A percentile compares a stretch with the other conserved stretches of the same genome.
Conservation (phyloP, 2,888 invertebrate genomes). For the Mesopsocus fuscifrons region DNA sequence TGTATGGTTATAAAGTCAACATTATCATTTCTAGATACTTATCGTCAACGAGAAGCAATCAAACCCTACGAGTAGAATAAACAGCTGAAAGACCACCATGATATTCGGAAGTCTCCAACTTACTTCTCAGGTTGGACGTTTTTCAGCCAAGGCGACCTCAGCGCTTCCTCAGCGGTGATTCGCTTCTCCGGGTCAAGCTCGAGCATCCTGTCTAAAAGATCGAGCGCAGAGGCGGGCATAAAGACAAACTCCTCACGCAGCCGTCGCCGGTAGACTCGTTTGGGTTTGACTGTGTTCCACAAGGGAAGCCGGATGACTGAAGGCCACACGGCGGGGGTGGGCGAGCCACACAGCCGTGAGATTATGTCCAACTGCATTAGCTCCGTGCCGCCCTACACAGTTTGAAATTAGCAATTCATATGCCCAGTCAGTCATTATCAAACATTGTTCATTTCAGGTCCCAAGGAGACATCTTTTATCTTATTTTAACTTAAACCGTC, state of each 20-base stretch:
- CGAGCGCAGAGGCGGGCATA: constrained; percentile 74
- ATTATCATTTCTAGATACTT: too few species aligned
- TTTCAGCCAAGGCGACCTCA: constrained; percentile 81
- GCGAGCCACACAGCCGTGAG: constrained; percentile 85
- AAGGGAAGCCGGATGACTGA: constrained; percentile 81
- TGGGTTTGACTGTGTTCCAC: constrained; percentile 80
- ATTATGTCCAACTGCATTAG: constrained; percentile 88
- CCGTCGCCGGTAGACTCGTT: constrained; percentile 71
- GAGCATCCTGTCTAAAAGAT: constrained; percentile 86
- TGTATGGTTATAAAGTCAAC: too few species aligned
- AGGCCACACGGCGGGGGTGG: constrained; percentile 93
- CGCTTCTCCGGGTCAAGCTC: constrained; percentile 87
- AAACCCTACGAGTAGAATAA: too few species aligned
- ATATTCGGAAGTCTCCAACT: constrained; percentile 26
- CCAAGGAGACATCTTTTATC: constrained; percentile 7
- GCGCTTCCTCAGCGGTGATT: constrained; percentile 84
- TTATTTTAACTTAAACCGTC: too few species aligned
- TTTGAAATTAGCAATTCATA: too few species aligned
- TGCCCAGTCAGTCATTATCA: too few species aligned
- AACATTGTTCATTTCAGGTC: constrained; percentile 11
- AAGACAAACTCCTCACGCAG: constrained; percentile 82
- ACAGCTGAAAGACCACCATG: too few species aligned
- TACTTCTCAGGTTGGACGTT: constrained; percentile 79
- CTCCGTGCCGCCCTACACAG: constrained; percentile 69
- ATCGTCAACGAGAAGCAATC: too few species aligned